phyloP scores from a whole-genome alignment of 1,140 invertebrate species.

The Maniola jurtina region DNA sequence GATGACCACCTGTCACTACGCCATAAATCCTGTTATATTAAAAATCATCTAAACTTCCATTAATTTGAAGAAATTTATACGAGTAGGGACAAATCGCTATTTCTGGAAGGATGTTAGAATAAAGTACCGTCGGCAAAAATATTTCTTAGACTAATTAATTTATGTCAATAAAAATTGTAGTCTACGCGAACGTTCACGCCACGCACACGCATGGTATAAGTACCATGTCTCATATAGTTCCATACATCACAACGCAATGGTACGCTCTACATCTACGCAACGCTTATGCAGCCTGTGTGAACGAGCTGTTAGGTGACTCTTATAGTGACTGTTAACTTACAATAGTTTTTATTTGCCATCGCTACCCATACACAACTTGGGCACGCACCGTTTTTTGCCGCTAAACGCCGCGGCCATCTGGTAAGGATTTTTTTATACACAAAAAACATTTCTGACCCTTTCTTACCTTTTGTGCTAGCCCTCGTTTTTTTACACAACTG shows the following conservation, averaged over 20 bases:
- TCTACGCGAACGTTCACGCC: too few species aligned
- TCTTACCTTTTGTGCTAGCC: constrained; percentile 74
- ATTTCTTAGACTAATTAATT: not conserved
- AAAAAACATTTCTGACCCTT: constrained; percentile 76
- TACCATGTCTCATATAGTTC: too few species aligned
- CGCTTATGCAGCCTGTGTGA: too few species aligned
- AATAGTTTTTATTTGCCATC: constrained; percentile 4
- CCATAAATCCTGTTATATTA: constrained; percentile 67
- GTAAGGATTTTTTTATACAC: constrained; percentile 67
- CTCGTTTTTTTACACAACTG: constrained; percentile 62
- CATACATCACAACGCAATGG: too few species aligned
- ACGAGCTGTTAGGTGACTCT: not conserved
- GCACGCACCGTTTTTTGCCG: constrained; percentile 75
- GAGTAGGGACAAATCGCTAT: constrained; percentile 59
- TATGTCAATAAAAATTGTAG: not conserved
- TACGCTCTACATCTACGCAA: too few species aligned
- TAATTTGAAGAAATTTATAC: constrained; percentile 74
- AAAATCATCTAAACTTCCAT: constrained; percentile 62
- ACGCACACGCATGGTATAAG: too few species aligned
- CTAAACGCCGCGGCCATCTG: constrained; percentile 74
- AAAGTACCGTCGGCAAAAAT: constrained; percentile 38
- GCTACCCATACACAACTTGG: constrained; percentile 47
- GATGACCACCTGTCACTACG: constrained; percentile 66
- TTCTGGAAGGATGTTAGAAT: constrained; percentile 41
- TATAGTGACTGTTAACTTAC: not conserved